Evolutionary conservation across 2,797 vertebrate genomes (phyloP).

Genomic region (Furcifer pardalis): DNA sequence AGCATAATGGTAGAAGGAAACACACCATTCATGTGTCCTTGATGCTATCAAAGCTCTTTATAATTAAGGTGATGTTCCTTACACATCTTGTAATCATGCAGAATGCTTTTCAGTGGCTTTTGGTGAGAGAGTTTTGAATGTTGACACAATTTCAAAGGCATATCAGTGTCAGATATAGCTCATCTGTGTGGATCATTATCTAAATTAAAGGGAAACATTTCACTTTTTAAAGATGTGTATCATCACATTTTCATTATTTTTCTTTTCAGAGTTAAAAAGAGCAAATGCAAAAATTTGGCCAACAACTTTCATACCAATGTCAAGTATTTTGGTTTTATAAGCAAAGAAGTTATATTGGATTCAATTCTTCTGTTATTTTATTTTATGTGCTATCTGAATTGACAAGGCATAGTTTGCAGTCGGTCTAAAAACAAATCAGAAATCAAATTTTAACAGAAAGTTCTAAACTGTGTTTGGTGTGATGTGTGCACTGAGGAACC

Average conservation of each 20-base stretch:
- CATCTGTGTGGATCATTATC: conserved; percentile 50
- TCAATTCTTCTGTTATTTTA: neutral
- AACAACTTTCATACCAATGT: neutral
- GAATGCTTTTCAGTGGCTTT: conserved; percentile 52
- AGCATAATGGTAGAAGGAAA: conserved; percentile 50
- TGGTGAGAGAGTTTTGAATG: conserved; percentile 43
- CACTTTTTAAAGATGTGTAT: conserved; percentile 25
- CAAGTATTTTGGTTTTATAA: neutral
- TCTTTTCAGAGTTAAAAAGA: conserved; percentile 27
- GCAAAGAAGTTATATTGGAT: neutral
- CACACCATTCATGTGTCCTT: conserved; percentile 41
- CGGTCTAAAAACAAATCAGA: neutral
- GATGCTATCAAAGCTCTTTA: conserved; percentile 50
- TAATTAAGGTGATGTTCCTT: conserved; percentile 55
- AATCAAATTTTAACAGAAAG: neutral
- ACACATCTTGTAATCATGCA: conserved; percentile 39
- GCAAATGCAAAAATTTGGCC: conserved; percentile 37
- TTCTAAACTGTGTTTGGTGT: neutral
- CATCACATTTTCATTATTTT: conserved; percentile 53
- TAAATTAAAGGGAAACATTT: conserved; percentile 33
- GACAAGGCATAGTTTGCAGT: neutral
- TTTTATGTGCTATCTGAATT: neutral
- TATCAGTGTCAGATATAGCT: conserved; percentile 50
- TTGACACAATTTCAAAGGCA: conserved; percentile 53
- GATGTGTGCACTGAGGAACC: neutral